Evolutionary conservation across 37 sponge, comb jelly and placozoan genomes (phyloP).

Genomic region (Eunapius fragilis): DNA sequence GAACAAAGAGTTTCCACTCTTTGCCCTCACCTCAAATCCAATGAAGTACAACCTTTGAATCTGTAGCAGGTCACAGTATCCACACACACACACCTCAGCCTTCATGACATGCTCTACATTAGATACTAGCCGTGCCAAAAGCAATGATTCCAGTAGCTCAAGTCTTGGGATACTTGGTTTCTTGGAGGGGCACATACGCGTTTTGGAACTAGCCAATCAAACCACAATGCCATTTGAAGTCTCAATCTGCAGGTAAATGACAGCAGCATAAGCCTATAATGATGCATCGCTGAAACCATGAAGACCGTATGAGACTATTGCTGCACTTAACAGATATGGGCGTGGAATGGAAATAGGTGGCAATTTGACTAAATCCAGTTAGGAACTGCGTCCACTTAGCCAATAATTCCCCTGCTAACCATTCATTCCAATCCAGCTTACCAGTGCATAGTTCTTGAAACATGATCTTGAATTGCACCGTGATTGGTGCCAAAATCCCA

Average conservation of each 20-base stretch:
- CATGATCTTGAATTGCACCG: constrained; percentile 5
- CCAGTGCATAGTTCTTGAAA: constrained; percentile 15
- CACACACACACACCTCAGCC: not conserved
- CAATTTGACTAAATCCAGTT: not conserved
- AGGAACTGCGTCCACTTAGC: constrained; percentile 6
- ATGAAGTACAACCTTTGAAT: constrained; percentile 33
- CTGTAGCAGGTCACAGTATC: constrained; percentile 7
- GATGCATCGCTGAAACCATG: constrained; percentile 46
- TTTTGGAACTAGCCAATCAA: constrained; percentile 18
- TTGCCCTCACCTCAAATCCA: constrained; percentile 27
- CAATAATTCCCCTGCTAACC: not conserved
- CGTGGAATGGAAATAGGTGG: no score
- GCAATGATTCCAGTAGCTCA: constrained; percentile 5
- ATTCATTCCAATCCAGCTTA: constrained; percentile 26
- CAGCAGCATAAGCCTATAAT: constrained; percentile 29
- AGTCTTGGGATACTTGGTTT: constrained; percentile 28
- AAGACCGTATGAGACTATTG: constrained; percentile 1
- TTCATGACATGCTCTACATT: not conserved
- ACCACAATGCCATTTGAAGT: not conserved
- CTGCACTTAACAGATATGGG: not conserved
- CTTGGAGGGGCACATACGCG: constrained; percentile 20
- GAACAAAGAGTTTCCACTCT: constrained; percentile 36
- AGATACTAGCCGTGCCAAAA: not conserved
- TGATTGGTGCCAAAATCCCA: not conserved
- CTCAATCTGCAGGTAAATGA: constrained; percentile 13